phyloP scores from a whole-genome alignment of 35 echinoderm and acorn worm genomes.

The Ophiothrix spiculata region DNA sequence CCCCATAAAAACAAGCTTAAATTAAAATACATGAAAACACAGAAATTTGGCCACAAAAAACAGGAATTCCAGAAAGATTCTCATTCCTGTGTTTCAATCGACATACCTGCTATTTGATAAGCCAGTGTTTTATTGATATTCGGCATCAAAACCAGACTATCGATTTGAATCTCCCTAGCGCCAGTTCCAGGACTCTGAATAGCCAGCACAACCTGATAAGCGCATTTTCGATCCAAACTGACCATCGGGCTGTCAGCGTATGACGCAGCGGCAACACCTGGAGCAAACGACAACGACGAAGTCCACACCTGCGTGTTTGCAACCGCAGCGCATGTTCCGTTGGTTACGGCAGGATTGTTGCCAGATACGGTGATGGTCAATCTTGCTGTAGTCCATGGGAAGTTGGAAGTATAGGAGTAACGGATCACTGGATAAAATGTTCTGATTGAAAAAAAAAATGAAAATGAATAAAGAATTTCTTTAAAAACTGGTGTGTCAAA shows the following conservation, averaged over 20 bases:
- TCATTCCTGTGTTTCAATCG: conserved; percentile 49
- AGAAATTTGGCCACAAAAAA: no score
- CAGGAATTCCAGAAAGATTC: no score
- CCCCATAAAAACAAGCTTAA: no score
- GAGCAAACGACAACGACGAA: conserved; percentile 30
- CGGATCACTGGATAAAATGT: conserved; percentile 41
- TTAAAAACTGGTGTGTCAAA: no score
- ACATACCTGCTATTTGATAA: conserved; percentile 61
- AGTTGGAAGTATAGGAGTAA: conserved; percentile 54
- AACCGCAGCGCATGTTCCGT: conserved; percentile 5
- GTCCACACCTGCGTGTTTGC: not conserved
- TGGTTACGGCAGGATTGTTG: not conserved
- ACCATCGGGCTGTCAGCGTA: conserved; percentile 21
- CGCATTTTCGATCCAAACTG: conserved; percentile 33
- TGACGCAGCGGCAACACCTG: conserved; percentile 37
- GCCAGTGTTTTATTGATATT: conserved; percentile 39
- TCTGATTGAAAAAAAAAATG: conserved; percentile 25
- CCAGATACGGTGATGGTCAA: conserved; percentile 30
- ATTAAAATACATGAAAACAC: no score
- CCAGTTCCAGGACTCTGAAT: conserved; percentile 15
- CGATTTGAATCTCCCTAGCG: conserved; percentile 34
- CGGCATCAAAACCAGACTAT: conserved; percentile 67
- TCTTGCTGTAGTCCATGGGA: conserved; percentile 21
- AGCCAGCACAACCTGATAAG: conserved; percentile 40
- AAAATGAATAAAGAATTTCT: no score